Conservation (phyloP, 1,140 invertebrate genomes). For the Tetramorium parvispinum region DNA sequence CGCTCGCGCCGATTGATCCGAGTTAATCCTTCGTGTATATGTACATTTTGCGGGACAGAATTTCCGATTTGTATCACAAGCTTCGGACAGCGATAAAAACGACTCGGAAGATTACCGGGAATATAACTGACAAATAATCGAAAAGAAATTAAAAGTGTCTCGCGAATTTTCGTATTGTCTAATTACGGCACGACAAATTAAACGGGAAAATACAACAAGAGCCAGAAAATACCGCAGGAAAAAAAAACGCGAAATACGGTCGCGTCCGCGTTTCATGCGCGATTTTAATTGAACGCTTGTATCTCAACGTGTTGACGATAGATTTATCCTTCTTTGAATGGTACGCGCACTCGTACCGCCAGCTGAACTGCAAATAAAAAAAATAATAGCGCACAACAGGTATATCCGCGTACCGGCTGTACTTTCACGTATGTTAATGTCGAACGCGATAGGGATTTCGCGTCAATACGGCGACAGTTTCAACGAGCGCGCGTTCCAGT, state of each 20-base stretch:
- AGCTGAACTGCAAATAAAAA: constrained; percentile 61
- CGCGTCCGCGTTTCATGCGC: neutral
- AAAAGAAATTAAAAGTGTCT: neutral
- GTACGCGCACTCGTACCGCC: neutral
- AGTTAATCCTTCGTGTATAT: neutral
- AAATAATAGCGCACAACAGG: constrained; percentile 63
- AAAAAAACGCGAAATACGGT: neutral
- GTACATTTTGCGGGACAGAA: neutral
- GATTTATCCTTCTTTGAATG: constrained; percentile 19
- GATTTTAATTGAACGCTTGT: constrained; percentile 19
- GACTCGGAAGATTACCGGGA: neutral
- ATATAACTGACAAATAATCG: neutral
- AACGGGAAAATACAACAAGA: neutral
- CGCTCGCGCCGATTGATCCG: neutral
- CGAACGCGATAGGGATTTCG: constrained; percentile 53
- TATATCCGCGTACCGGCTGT: constrained; percentile 5
- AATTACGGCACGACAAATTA: neutral
- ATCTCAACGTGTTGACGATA: neutral
- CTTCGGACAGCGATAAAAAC: neutral
- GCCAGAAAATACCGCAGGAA: neutral
- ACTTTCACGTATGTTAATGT: constrained; percentile 69
- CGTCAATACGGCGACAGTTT: constrained; percentile 53
- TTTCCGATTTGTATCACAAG: neutral
- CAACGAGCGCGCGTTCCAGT: constrained; percentile 43
- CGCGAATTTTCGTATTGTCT: neutral